Base-by-base conservation (phyloP, 2,797 vertebrate species). In the Sebastes umbrosus region DNA sequence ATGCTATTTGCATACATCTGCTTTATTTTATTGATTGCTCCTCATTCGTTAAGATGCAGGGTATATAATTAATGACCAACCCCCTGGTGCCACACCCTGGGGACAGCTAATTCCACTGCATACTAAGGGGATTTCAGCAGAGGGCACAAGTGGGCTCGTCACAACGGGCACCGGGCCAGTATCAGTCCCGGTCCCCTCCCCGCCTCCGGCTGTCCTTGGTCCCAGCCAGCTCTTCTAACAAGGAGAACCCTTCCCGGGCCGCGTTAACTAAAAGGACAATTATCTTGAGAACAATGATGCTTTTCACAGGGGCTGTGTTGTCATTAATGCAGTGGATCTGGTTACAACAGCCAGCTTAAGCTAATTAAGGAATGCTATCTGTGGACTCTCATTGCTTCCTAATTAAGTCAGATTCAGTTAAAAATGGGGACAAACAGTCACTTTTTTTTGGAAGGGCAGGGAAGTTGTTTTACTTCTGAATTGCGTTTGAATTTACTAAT, bases 251-350 rank as follows among this genome's bases (percentile, higher is more conserved):
- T 95, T 95, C 94, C 94, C 86, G 80, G 84, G 91, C 94, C 80
- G 80, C 88, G 92, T 96, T 96, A 96, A 96, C 95, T 96, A 96
- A 96, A 96, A 96, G 95, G 95, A 96, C 95, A 96, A 96, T 96
- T 96, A 96, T 96, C 96, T 91, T 80, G 94, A 96, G 96, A 96
- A 96, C 96, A 96, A 96, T 96, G 95, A 95, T 93, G 94, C 95
- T 96, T 96, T 96, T 96, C 95, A 96, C 95, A 93, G 91, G 88
- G 93, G 87, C 94, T 93, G 94, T 95, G 95, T 95, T 96, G 95
- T 96, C 95, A 95, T 96, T 96, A 96, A 96, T 94, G 94, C 93
- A 94, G 90, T 93, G 92, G 94, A 96, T 96, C 96, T 96, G 95
- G 96, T 96, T 96, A 95, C 95, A 93, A 93, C 93, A 95, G 93